phyloP scores from a whole-genome alignment of 2,888 invertebrate species.

The Bombylius major region DNA sequence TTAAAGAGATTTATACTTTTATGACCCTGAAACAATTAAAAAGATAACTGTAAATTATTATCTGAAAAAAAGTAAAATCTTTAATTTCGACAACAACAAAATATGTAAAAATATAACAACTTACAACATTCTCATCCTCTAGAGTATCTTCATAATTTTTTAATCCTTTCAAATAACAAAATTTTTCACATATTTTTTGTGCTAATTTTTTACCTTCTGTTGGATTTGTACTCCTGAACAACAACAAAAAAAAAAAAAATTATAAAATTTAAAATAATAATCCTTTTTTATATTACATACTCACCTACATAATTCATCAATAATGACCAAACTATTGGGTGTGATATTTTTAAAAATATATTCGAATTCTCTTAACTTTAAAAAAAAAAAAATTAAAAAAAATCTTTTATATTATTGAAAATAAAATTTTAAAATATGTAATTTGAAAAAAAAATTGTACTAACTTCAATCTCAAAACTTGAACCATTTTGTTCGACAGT shows the following conservation, averaged over 20 bases:
- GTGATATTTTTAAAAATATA: constrained; percentile 68
- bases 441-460: background rate
- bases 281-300: constrained; percentile 16
- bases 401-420: background rate
- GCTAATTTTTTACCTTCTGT: constrained; percentile 74
- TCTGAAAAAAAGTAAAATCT: background rate
- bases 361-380: constrained; percentile 70
- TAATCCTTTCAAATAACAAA: constrained; percentile 42
- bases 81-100: background rate
- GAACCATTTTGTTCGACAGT: constrained; percentile 73
- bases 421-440: background rate
- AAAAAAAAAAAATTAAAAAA: constrained; percentile 5
- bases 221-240: constrained; percentile 52
- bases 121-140: background rate
- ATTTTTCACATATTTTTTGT: constrained; percentile 64
- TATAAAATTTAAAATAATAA: background rate
- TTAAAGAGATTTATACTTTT: background rate
- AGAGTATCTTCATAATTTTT: constrained; percentile 1
- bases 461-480: constrained; percentile 66
- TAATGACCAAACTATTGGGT: constrained; percentile 61
- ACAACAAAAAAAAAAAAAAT: background rate
- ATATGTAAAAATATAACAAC: background rate
- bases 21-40: background rate
- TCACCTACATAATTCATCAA: constrained; percentile 77
- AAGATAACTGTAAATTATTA: background rate